Conservation (phyloP, 2,888 invertebrate species). For the Escarpia spicata region DNA sequence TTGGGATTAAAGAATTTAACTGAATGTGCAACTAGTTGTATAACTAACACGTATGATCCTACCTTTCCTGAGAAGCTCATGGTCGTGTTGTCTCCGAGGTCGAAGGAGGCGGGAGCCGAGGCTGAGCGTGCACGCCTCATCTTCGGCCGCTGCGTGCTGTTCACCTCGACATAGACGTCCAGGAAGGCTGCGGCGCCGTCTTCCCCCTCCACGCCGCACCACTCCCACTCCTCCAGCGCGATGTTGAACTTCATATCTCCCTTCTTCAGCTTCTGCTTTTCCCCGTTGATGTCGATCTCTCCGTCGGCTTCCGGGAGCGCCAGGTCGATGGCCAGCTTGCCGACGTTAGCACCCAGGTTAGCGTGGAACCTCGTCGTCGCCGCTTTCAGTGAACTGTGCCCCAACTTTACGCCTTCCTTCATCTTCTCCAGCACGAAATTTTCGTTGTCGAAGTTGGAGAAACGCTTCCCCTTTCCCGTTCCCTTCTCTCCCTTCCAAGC, state of each 20-base stretch:
- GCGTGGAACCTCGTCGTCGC: neutral
- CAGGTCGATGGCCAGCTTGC: neutral
- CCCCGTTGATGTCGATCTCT: neutral
- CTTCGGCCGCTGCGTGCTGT: neutral
- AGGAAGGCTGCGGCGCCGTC: neutral
- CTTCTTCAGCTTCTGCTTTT: slow-evolving; percentile 9
- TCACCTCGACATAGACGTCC: neutral
- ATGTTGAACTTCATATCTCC: neutral
- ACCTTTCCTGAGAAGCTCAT: slow-evolving; percentile 16
- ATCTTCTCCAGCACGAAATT: neutral
- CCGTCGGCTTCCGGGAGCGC: neutral
- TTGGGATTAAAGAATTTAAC: too few relatives aligned
- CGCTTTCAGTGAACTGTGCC: neutral
- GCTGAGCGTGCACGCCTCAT: neutral
- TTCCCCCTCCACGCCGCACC: neutral
- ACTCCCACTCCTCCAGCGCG: neutral
- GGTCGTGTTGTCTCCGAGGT: neutral
- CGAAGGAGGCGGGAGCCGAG: neutral
- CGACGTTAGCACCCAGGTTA: neutral
- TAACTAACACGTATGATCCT: neutral
- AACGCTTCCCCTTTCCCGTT: neutral
- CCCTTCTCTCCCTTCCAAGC: neutral
- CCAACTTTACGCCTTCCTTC: neutral
- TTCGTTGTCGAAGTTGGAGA: neutral
- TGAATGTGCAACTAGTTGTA: too few relatives aligned